Evolutionary conservation across 1,140 invertebrate species (phyloP), one percentile per base, ranked within the genome.

Genomic region (Lordiphosa clarofinis): DNA sequence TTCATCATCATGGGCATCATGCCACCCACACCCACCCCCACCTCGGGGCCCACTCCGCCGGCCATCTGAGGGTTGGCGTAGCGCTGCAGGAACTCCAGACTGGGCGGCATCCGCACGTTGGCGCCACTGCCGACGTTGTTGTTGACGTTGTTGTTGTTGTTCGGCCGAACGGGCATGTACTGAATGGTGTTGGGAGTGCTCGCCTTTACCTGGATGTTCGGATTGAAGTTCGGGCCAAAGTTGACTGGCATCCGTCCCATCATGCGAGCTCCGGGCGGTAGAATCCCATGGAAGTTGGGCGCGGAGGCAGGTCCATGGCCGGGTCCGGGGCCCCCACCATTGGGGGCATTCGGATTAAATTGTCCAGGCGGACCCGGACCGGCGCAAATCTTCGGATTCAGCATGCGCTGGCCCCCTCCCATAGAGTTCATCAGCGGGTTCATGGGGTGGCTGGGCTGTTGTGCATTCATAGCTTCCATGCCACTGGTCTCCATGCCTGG

Each of bases 101-200:
- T 97, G 4, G 96, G 96, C 1, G 95, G 95, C n/a, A 94, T 94
- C 48, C 95, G 91, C 91, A 47, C 55, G 21, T 46, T 46, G 28
- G 28, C 31, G 24, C 43, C 43, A 24, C 31, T 46, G 7, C 43
- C 43, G 8, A 31, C 24, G 33, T 67, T 78, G 13, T 58, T 73
- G 91, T 66, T 91, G 89, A 37, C 92, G 90, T 67, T 92, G 91
- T 33, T 93, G 90, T 33, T 91, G 90, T 66, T 94, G 78, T 96
- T 95, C 8, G 95, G 94, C 90, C 96, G 92, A 35, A 96, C 96
- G 19, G 97, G 97, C 86, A 99, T 93, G 91, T 99, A 99, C 90
- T 99, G 97, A 81, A 99, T 99, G 9, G 97, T 99, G 89, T 99
- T 99, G 0, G 97, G 97, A 2, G 97, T 97, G 90, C 95, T 98